These are phyloP conservation scores for Pogonognathellus flavescens DNA, from an alignment of 1,140 invertebrate genomes.

Conservation along the genomic window DNA sequence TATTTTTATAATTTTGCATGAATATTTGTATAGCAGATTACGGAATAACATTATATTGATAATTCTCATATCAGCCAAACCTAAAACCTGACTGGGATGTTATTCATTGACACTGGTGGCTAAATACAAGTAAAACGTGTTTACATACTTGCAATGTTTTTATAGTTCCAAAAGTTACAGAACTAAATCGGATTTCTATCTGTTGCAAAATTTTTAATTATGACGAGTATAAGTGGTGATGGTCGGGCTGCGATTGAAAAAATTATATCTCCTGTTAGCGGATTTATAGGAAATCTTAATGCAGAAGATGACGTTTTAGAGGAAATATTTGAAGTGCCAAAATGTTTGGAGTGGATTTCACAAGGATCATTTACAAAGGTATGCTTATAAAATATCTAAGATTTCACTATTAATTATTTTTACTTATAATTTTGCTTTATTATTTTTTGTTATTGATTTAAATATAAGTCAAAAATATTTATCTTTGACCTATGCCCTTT, in stretches of 20 bases:
- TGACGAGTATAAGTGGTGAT: constrained; percentile 51
- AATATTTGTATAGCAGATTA: no score
- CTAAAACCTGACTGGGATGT: not conserved
- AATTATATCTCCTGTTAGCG: not conserved
- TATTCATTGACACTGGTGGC: not conserved
- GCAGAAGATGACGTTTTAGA: constrained; percentile 50
- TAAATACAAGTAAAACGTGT: not conserved
- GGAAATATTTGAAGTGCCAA: constrained; percentile 72
- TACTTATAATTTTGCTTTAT: not conserved
- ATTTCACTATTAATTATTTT: no score
- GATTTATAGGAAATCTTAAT: not conserved
- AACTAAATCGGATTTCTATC: no score
- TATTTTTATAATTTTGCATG: no score
- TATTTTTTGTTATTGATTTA: constrained; percentile 32
- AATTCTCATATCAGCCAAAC: not conserved
- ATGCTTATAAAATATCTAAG: no score
- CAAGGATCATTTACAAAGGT: constrained; percentile 78
- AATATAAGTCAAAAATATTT: no score
- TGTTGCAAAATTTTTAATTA: no score
- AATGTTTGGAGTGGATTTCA: constrained; percentile 79
- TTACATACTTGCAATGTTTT: not conserved
- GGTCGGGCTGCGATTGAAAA: constrained; percentile 61
- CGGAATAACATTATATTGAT: no score
- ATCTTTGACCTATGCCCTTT: no score
- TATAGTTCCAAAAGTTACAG: not conserved